Conservation (phyloP, 2,797 vertebrate species). For the Chaetophractus vellerosus region DNA sequence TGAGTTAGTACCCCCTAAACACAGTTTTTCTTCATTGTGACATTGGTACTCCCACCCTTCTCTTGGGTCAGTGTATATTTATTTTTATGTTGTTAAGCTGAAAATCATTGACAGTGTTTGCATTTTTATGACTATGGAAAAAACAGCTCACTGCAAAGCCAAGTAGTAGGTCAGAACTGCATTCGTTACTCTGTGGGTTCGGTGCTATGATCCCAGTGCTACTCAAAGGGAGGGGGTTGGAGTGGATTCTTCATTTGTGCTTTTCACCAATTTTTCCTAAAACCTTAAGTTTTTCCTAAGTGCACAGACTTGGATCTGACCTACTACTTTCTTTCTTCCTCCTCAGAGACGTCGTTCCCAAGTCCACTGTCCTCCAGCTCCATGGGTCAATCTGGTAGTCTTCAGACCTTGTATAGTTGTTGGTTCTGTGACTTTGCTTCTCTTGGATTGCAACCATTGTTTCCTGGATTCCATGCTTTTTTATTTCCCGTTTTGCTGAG, state of each 20-base stretch:
- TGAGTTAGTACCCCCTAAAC: neutral
- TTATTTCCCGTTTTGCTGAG: neutral
- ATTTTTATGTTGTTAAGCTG: neutral
- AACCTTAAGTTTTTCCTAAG: neutral
- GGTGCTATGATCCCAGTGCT: neutral
- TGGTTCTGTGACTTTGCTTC: neutral
- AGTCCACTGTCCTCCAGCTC: neutral
- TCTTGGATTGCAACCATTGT: neutral
- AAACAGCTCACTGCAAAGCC: neutral
- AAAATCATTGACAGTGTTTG: neutral
- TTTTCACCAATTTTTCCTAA: neutral
- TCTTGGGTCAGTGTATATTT: neutral
- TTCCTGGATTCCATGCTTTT: neutral
- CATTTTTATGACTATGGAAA: neutral
- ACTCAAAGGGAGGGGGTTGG: neutral
- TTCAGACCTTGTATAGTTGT: neutral
- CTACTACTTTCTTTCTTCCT: too few relatives aligned
- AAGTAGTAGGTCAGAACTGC: neutral
- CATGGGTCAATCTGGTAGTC: neutral
- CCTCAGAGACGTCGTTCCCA: neutral
- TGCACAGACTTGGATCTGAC: neutral
- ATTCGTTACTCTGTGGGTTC: slow-evolving; percentile 1
- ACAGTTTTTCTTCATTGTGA: neutral
- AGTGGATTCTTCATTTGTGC: neutral
- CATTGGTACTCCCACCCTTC: neutral